Conservation (phyloP, 2,797 vertebrate species). For the Myotis myotis region DNA sequence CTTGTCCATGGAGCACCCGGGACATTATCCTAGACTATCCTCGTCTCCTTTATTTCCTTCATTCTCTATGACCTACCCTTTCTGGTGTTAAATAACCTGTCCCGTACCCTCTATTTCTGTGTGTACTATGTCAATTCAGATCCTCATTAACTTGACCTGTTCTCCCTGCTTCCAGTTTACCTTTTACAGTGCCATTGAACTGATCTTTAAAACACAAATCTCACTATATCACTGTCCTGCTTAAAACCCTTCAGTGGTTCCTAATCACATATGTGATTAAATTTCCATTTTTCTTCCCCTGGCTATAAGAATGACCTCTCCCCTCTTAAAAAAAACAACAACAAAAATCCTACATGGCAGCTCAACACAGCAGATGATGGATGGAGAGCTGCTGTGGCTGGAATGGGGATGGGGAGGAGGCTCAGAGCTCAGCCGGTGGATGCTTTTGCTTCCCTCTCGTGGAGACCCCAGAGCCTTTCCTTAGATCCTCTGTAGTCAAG, state of each 20-base stretch:
- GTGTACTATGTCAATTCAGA: background rate
- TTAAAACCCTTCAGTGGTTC: constrained; percentile 8
- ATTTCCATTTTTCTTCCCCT: background rate
- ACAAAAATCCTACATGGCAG: background rate
- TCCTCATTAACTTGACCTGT: background rate
- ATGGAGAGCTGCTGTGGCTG: background rate
- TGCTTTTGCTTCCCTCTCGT: background rate
- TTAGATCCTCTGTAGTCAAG: background rate
- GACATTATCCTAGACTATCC: background rate
- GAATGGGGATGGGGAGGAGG: too few relatives aligned
- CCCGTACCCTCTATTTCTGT: background rate
- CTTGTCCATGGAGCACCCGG: background rate
- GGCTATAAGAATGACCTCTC: background rate
- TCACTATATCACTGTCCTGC: background rate
- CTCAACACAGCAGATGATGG: background rate
- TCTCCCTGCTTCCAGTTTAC: background rate
- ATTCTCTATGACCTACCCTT: background rate
- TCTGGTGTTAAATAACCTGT: background rate
- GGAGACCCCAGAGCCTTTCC: background rate
- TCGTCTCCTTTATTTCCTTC: background rate
- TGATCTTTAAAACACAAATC: constrained; percentile 4
- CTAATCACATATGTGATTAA: background rate
- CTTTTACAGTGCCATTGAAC: background rate
- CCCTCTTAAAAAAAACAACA: background rate
- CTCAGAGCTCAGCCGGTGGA: background rate